These are phyloP conservation scores for Diphyllodes magnificus DNA, from an alignment of 2,113 vertebrate genomes.

Conservation along the genomic window DNA sequence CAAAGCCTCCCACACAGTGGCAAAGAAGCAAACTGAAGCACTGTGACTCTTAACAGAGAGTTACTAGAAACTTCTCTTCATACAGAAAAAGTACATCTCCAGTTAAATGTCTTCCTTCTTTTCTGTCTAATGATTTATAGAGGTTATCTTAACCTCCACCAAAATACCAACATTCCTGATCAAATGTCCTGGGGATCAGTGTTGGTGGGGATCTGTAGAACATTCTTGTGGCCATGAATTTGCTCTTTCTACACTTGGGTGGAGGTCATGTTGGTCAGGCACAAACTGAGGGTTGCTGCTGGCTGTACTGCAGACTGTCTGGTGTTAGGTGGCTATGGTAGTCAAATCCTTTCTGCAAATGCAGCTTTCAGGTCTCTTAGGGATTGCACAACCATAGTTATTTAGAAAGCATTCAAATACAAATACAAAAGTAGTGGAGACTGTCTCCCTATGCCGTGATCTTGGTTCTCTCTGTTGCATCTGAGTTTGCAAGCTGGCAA, in stretches of 20 bases:
- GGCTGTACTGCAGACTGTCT: background rate
- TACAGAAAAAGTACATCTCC: background rate
- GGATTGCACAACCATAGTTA: background rate
- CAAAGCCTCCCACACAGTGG: constrained; percentile 46
- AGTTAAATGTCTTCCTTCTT: background rate
- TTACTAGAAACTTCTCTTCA: constrained; percentile 24
- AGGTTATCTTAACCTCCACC: background rate
- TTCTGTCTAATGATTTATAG: background rate
- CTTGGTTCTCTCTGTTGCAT: background rate
- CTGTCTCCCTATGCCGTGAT: background rate
- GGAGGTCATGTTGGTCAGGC: background rate
- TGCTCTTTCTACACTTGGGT: background rate
- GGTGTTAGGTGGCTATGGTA: background rate
- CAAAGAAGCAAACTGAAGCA: constrained; percentile 18
- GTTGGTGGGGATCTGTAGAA: background rate
- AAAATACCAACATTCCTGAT: background rate
- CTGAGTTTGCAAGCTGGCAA: background rate
- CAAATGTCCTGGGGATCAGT: background rate
- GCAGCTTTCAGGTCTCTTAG: background rate
- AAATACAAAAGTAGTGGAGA: background rate
- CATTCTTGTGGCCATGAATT: background rate
- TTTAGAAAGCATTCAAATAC: background rate
- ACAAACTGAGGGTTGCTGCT: rapidly evolving
- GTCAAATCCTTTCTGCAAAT: background rate
- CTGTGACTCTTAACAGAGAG: background rate